Percentiles rank a stretch among this genome's conserved stretches.
These are phyloP conservation scores for Coronaproctus castanopsis DNA, from an alignment of 2,888 invertebrate species.

Conservation along the genomic window DNA sequence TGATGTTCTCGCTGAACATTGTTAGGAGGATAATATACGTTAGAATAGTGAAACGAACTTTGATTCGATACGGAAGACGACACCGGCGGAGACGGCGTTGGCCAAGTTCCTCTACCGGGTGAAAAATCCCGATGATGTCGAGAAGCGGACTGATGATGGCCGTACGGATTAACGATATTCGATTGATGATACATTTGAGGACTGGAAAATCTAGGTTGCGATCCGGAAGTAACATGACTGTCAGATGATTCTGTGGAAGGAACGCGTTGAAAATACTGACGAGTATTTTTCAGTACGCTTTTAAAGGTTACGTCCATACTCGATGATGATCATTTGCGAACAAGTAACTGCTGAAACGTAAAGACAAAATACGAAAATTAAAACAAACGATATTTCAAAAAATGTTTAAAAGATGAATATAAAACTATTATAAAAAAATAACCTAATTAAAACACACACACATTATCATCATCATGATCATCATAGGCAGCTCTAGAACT, in stretches of 20 bases:
- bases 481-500: no score
- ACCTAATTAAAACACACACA: no score
- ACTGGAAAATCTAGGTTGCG: constrained; percentile 8
- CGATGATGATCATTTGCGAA: constrained; percentile 2
- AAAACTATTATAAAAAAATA: no score
- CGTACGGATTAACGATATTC: constrained; percentile 6
- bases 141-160: neutral
- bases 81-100: neutral
- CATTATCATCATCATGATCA: no score
- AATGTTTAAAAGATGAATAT: no score
- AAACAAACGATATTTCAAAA: no score
- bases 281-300: constrained; percentile 66
- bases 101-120: neutral
- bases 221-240: constrained; percentile 9
- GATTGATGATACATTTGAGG: no score
- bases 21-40: no score
- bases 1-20: no score
- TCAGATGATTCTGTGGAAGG: constrained; percentile 28
- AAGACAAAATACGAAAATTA: no score
- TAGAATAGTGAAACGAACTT: no score
- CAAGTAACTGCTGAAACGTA: no score
- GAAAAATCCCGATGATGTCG: constrained; percentile 15
- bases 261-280: constrained; percentile 63
- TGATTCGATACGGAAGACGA: neutral
- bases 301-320: constrained; percentile 27